Percentiles rank a stretch among this genome's conserved stretches.
phyloP scores from a whole-genome alignment of 2,113 vertebrate genomes.

The Sterrhoptilus dennistouni region DNA sequence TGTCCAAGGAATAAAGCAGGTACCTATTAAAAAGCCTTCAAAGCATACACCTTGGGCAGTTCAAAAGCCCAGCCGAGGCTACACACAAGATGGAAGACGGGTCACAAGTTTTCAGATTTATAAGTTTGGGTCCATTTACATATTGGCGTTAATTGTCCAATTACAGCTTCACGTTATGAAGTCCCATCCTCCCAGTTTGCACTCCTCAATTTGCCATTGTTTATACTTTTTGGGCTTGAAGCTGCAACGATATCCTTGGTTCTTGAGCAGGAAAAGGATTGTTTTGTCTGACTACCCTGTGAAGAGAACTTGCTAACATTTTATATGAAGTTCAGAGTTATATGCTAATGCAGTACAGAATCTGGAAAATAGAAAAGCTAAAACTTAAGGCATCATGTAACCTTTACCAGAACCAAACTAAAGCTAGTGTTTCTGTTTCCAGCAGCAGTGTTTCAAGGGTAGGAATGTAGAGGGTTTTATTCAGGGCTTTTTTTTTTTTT shows the following conservation, averaged over 20 bases:
- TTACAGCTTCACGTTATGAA: not conserved
- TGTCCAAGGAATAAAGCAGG: not conserved
- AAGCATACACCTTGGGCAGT: not conserved
- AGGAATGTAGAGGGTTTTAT: not conserved
- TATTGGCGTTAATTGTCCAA: not conserved
- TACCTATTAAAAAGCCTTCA: not conserved
- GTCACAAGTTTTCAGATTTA: not conserved
- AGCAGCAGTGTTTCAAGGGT: not conserved
- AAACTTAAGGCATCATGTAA: not conserved
- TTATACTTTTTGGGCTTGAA: not conserved
- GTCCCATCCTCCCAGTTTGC: not conserved
- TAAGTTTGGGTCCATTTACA: not conserved
- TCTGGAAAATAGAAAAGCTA: not conserved
- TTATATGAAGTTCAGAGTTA: not conserved
- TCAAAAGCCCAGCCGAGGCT: not conserved
- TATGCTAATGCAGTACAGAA: not conserved
- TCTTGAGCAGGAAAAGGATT: not conserved
- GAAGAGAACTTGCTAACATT: not conserved
- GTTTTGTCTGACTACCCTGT: not conserved
- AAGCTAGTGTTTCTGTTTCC: not conserved
- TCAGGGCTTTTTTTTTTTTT: not conserved
- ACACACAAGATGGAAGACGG: not conserved
- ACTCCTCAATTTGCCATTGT: not conserved
- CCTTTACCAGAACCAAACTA: not conserved
- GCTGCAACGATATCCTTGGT: not conserved